These are phyloP conservation scores for Zoanthus solanderi DNA, from an alignment of 92 coral and sea anemone genomes.

Conservation along the genomic window DNA sequence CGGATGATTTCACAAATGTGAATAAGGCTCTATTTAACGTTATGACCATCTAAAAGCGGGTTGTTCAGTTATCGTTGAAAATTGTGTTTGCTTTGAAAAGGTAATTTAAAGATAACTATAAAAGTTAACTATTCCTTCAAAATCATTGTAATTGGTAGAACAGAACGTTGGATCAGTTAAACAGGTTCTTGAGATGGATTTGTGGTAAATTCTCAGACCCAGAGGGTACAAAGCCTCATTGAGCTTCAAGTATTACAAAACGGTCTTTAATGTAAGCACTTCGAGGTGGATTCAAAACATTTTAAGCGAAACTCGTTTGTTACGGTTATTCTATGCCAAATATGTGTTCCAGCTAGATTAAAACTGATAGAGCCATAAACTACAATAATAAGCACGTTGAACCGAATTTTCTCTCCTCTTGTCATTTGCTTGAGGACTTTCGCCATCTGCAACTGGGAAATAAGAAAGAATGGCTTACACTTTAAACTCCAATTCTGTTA, in stretches of 20 bases:
- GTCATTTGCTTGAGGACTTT: no score
- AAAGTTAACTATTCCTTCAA: neutral
- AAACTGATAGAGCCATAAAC: no score
- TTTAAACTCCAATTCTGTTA: no score
- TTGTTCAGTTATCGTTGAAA: neutral
- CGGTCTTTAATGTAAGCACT: neutral
- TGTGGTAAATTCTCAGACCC: neutral
- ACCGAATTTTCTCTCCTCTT: no score
- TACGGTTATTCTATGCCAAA: neutral
- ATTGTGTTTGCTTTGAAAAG: neutral
- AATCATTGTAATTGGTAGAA: neutral
- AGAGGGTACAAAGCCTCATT: neutral
- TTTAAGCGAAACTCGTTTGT: neutral
- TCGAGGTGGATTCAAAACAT: neutral
- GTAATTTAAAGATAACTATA: neutral
- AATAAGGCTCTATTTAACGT: neutral
- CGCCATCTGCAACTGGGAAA: no score
- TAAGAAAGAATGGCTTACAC: no score
- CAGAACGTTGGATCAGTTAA: no score
- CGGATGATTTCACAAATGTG: slow-evolving; percentile 27
- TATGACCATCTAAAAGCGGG: neutral
- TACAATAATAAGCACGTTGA: no score
- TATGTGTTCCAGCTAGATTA: neutral
- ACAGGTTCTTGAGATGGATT: neutral
- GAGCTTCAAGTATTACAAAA: slow-evolving; percentile 2